Percentiles rank a stretch among this genome's conserved stretches.
Conservation (phyloP, 2,888 invertebrate genomes). For the Teinopalpus imperialis region DNA sequence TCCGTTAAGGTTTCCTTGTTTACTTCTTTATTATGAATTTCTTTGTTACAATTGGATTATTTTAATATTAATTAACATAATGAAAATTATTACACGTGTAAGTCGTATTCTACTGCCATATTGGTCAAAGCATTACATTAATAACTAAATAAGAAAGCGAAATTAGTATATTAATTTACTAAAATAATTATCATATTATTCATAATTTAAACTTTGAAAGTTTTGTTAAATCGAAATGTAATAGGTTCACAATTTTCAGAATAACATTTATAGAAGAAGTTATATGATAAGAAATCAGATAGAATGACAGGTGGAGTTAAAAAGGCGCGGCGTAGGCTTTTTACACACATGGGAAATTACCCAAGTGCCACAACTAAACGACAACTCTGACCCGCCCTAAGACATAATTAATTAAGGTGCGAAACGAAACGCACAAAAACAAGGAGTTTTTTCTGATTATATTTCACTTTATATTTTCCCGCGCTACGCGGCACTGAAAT, state of each 20-base stretch:
- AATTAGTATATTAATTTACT: too few species aligned
- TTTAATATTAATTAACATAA: constrained; percentile 19
- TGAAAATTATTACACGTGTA: too few species aligned
- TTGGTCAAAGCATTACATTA: too few species aligned
- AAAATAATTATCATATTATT: too few species aligned
- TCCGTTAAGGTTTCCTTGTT: constrained; percentile 19
- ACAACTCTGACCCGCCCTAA: constrained; percentile 62
- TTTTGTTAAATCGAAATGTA: too few species aligned
- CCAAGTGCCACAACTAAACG: constrained; percentile 51
- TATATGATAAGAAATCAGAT: constrained; percentile 45
- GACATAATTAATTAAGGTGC: constrained; percentile 68
- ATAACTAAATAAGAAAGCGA: too few species aligned
- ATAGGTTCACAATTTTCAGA: too few species aligned
- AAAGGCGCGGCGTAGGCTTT: constrained; percentile 64
- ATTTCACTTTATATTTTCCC: constrained; percentile 4
- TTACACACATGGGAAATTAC: constrained; percentile 72
- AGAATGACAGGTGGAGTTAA: constrained; percentile 40
- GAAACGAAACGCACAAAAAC: constrained; percentile 25
- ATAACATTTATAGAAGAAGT: too few species aligned
- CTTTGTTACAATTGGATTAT: background rate
- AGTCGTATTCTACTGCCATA: too few species aligned
- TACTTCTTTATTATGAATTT: constrained; percentile 1
- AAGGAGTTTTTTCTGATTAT: constrained; percentile 5
- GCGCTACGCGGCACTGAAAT: background rate
- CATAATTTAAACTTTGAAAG: too few species aligned